Base-by-base conservation (phyloP, 2,797 vertebrate genomes). In the Tolypeutes matacus region DNA sequence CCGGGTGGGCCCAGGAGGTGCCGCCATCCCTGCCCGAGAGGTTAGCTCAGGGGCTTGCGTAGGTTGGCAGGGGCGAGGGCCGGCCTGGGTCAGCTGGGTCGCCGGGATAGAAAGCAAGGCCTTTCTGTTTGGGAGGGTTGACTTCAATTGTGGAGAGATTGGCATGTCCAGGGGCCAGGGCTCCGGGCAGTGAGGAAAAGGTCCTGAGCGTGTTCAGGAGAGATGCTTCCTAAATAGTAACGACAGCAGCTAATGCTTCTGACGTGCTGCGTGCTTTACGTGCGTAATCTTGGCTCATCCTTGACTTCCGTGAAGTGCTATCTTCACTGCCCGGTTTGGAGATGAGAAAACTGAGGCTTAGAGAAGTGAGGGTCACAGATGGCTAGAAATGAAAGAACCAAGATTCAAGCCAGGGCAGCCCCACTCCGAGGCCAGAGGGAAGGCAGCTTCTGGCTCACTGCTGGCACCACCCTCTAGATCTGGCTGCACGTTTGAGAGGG, bases 221-320 rank as follows among this genome's bases (percentile, higher is more conserved):
- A 65, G 42, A 25, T 5, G 46, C 9, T 6, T 20, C 20, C 11
- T 86, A 25, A 49, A n/a, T 12, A 36, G 27, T 31, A 7, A 7
- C 0, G 23, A 58, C 7, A 11, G 36, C 70, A 25, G 3, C 8
- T 25, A 0, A 0, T 0, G 1, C 85, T 72, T 58, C 18, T n/a
- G 25, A 0, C 0, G 53, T 7, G 29, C 80, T 0, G 25, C 34
- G 58, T 0, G 31, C 67, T 20, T 14, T 4, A 0, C 7, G 12
- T 18, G 34, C 20, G 0, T 60, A 18, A 3, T 20, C 9, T 70
- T 34, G 6, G 9, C 60, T 6, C 14, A 51, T 75, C n/a, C 39
- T 86, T 0, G 36, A 31, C 27, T 49, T 73, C 36, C 18, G 0
- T 21, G 58, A 18, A 34, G 34, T 20, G 34, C 7, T 5, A 2